Conservation (phyloP, 2,888 invertebrate species). For the Lydus trimaculatus region DNA sequence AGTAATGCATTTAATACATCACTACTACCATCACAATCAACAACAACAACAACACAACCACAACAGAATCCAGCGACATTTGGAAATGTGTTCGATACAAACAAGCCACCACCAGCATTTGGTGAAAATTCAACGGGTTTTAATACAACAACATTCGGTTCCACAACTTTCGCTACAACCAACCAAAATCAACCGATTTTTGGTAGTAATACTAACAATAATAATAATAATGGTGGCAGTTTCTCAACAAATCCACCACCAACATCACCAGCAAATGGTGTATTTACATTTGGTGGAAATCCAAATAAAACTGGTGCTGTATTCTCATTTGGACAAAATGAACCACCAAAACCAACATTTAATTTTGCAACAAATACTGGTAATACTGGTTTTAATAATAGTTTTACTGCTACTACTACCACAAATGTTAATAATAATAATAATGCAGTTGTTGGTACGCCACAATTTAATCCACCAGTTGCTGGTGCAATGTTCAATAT, state of each 20-base stretch:
- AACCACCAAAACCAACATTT: conserved; percentile 20
- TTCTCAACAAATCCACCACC: not conserved
- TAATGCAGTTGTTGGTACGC: conserved; percentile 11
- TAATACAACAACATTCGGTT: not conserved
- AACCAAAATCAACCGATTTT: conserved; percentile 6
- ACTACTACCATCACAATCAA: not conserved
- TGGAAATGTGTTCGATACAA: not conserved
- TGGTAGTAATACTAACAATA: not conserved
- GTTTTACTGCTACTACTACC: not conserved
- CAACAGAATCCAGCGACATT: not conserved
- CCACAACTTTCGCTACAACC: conserved; percentile 22
- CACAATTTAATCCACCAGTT: conserved; percentile 37
- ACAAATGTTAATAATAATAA: not conserved
- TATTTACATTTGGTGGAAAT: conserved; percentile 12
- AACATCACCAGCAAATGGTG: not conserved
- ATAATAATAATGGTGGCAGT: no score
- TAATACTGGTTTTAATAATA: not conserved
- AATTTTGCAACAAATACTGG: conserved; percentile 7
- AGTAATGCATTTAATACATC: not conserved
- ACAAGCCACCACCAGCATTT: conserved; percentile 19
- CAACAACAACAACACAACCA: not conserved
- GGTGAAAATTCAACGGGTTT: conserved; percentile 11
- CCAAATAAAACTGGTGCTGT: conserved; percentile 6
- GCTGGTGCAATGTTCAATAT: conserved; percentile 61
- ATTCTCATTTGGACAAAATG: conserved; percentile 20